Percentiles rank a stretch among this genome's conserved stretches.
Evolutionary conservation across 53 echinoderm and acorn worm genomes (phyloP).

Genomic region (Holothuria scabra): DNA sequence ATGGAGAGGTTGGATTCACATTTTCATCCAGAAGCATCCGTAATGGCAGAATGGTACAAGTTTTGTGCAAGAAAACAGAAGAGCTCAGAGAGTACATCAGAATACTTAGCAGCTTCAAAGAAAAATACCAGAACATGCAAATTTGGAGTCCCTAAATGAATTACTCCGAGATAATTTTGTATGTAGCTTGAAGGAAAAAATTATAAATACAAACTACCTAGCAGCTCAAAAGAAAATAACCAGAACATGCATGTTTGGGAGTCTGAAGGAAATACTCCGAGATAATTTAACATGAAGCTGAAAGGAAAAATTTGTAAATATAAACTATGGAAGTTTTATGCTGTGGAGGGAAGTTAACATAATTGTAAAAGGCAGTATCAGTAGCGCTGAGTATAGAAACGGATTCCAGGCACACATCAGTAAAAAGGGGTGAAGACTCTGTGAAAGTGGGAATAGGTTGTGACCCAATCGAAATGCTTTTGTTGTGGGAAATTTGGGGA

Average conservation of each 20-base stretch:
- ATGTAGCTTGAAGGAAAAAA: not conserved
- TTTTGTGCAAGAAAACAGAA: constrained; percentile 14
- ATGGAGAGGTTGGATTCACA: not conserved
- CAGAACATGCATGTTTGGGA: constrained; percentile 19
- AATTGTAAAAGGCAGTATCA: not conserved
- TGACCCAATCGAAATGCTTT: not conserved
- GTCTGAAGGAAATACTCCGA: not conserved
- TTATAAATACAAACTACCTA: not conserved
- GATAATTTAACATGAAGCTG: not conserved
- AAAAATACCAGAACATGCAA: constrained; percentile 4
- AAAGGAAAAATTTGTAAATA: not conserved
- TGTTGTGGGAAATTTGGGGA: constrained; percentile 13
- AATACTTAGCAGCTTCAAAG: too few relatives aligned
- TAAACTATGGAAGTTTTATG: not conserved
- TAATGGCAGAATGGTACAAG: constrained; percentile 33
- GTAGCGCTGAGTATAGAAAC: constrained; percentile 1
- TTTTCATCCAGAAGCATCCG: constrained; percentile 8
- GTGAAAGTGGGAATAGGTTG: constrained; percentile 12
- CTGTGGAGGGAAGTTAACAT: not conserved
- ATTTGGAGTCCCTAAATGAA: constrained; percentile 14
- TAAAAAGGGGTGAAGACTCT: not conserved
- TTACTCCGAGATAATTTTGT: not conserved
- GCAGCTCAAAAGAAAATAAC: not conserved
- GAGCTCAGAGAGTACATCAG: constrained; percentile 1
- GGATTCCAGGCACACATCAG: not conserved